Conservation (phyloP, 1,140 invertebrate genomes). For the Argopecten irradians region DNA sequence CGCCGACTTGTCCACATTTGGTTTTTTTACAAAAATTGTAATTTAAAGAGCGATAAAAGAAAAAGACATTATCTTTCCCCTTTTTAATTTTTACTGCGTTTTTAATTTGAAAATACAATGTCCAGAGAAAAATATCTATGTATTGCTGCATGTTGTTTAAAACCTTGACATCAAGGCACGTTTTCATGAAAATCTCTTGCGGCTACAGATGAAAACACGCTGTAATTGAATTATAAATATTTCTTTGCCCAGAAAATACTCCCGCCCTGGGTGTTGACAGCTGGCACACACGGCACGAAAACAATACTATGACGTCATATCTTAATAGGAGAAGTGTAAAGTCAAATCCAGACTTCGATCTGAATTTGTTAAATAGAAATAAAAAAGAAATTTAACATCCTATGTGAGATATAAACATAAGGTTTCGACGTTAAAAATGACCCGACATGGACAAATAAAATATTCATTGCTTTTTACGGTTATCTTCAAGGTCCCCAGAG, state of each 20-base stretch:
- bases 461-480: background rate
- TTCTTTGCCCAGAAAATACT: background rate
- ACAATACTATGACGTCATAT: background rate
- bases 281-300: background rate
- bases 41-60: too few species aligned
- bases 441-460: background rate
- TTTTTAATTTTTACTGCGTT: too few species aligned
- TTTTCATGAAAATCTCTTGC: too few species aligned
- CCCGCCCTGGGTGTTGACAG: background rate
- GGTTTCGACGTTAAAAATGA: background rate
- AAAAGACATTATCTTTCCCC: too few species aligned
- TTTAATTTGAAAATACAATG: too few species aligned
- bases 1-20: too few species aligned
- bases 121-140: too few species aligned
- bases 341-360: background rate
- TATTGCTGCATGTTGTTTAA: too few species aligned
- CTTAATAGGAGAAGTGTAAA: background rate
- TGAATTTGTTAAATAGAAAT: background rate
- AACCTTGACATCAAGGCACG: too few species aligned
- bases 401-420: background rate
- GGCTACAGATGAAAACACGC: too few species aligned
- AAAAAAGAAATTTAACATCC: background rate
- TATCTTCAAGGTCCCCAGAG: background rate
- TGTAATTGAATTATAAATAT: background rate
- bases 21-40: too few species aligned